phyloP scores from a whole-genome alignment of 30 jellyfish, hydroid and myxozoan species.

The Turritopsis rubra region DNA sequence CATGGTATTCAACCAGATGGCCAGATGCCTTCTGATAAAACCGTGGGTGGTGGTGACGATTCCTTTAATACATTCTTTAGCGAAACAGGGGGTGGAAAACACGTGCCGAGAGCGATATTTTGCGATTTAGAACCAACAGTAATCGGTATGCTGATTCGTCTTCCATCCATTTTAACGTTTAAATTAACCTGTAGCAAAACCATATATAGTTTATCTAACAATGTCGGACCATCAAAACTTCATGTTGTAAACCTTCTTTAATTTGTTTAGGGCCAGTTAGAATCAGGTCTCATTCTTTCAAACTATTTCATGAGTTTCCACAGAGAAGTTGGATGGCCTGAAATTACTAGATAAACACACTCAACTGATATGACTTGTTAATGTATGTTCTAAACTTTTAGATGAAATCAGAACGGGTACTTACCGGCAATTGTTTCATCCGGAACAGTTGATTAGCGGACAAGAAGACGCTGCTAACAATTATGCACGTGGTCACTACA shows the following conservation, averaged over 20 bases:
- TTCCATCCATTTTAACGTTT: too few relatives aligned
- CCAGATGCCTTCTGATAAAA: conserved; percentile 39
- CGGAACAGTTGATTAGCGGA: conserved; percentile 87
- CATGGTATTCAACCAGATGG: conserved; percentile 62
- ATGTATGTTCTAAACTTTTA: background rate
- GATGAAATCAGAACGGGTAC: conserved; percentile 94
- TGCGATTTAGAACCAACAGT: conserved; percentile 43
- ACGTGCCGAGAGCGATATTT: conserved; percentile 45
- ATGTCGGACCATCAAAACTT: too few relatives aligned
- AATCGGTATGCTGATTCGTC: conserved; percentile 13
- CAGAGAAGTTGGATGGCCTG: background rate
- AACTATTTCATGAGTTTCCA: too few relatives aligned
- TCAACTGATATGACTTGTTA: background rate
- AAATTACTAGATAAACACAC: too few relatives aligned
- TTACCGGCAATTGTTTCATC: conserved; percentile 68
- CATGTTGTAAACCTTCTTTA: background rate
- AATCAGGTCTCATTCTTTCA: background rate
- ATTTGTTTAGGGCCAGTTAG: background rate
- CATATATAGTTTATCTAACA: background rate
- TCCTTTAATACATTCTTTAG: conserved; percentile 55
- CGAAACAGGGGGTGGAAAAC: conserved; percentile 46
- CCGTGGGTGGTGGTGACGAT: conserved; percentile 47
- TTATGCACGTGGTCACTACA: conserved; percentile 94
- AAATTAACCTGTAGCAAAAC: too few relatives aligned
- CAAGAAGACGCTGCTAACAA: conserved; percentile 97